Conservation (phyloP, 2,113 vertebrate species). For the Scytalopus superciliaris region DNA sequence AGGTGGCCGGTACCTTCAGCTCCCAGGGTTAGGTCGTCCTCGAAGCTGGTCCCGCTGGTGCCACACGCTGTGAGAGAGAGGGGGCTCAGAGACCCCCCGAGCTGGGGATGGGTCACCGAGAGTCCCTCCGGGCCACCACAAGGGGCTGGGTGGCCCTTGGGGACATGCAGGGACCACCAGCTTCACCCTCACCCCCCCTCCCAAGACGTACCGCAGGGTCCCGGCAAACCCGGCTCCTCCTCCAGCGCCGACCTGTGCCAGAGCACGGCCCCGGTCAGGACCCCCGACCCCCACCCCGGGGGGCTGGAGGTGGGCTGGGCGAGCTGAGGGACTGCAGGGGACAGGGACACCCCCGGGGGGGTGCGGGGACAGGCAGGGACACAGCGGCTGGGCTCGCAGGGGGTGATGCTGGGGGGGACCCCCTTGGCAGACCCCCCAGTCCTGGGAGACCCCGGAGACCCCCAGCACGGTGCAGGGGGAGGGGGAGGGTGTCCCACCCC, state of each 20-base stretch:
- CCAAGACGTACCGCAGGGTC: neutral
- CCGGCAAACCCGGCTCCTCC: neutral
- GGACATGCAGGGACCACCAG: neutral
- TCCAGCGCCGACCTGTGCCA: neutral
- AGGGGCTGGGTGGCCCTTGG: neutral
- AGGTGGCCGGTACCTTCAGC: slow-evolving; percentile 80
- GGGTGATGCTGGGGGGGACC: too few relatives aligned
- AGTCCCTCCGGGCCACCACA: neutral
- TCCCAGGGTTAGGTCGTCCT: slow-evolving; percentile 85
- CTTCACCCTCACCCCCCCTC: neutral
- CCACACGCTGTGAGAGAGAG: slow-evolving; percentile 35
- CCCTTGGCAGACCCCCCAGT: too few relatives aligned
- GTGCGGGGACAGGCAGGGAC: neutral
- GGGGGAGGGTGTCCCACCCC: neutral
- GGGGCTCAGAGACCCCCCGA: neutral
- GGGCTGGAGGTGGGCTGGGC: neutral
- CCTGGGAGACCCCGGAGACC: neutral
- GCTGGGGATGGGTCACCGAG: neutral
- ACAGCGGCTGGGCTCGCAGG: fast-evolving
- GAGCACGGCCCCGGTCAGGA: neutral
- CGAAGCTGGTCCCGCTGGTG: slow-evolving; percentile 71
- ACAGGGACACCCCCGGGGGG: neutral
- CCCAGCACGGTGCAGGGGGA: fast-evolving
- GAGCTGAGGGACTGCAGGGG: fast-evolving
- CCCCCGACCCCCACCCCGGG: neutral